phyloP scores from a whole-genome alignment of 2,113 vertebrate genomes.

The Cyphomyrus plagiostoma region DNA sequence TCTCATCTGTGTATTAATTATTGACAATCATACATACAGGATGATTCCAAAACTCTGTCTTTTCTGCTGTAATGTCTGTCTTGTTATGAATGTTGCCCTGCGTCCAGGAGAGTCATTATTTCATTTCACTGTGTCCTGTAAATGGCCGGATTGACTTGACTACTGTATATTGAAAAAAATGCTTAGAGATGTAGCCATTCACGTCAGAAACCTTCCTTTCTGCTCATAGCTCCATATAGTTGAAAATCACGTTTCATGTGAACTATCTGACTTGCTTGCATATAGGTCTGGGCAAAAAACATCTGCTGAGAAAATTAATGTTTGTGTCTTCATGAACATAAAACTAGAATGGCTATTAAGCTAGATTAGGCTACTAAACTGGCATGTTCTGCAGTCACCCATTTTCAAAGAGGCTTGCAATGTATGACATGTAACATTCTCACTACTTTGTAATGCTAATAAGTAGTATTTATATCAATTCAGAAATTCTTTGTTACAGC shows the following conservation, averaged over 20 bases:
- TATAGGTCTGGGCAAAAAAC: background rate
- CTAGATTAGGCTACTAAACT: background rate
- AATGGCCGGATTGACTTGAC: background rate
- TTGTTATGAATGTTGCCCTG: background rate
- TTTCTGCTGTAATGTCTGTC: background rate
- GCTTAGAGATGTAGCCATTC: background rate
- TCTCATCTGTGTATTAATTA: background rate
- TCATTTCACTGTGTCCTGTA: background rate
- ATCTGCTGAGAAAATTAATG: background rate
- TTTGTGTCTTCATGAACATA: background rate
- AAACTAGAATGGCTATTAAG: background rate
- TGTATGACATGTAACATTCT: background rate
- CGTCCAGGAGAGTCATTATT: background rate
- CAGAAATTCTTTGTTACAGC: background rate
- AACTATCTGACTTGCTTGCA: background rate
- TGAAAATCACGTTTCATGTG: background rate
- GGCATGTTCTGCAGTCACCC: background rate
- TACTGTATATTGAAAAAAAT: background rate
- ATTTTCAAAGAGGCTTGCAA: background rate
- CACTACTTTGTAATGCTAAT: background rate
- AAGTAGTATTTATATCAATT: background rate
- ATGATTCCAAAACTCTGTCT: background rate
- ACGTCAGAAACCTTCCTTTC: background rate
- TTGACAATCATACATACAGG: background rate
- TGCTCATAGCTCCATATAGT: background rate